Base-by-base conservation (phyloP, 1,140 invertebrate species). In the Polypedilum vanderplanki region DNA sequence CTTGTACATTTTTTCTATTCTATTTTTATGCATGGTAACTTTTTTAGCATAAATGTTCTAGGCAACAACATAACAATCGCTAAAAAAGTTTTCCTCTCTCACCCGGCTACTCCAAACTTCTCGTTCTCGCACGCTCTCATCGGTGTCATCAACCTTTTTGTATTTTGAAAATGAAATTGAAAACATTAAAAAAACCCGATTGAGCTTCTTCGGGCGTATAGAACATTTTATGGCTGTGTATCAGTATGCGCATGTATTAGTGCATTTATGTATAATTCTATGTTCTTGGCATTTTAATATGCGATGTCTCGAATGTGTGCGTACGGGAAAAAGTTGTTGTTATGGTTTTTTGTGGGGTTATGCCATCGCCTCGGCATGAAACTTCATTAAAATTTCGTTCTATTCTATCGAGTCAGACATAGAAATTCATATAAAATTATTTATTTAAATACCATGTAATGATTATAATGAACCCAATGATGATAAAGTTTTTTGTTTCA, bases 141-240 rank as follows among this genome's bases (percentile, higher is more conserved):
- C 18, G 17, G 65, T 70, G 65, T 70, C 65, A 70, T 70, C 65
- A 70, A 70, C 65, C 65, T 70, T 57, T 33, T 70, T 70, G 17
- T 22, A 22, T 70, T 70, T 70, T 70, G 65, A 70, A 70, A 70
- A 70, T 22, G 18, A 20, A 70, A 20, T 12, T 22, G 65, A 70
- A 70, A 70, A 70, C 65, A 70, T 70, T 57, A 57, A 57, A 57
- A 57, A 57, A 70, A 70, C 65, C 65, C 65, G 65, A 70, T 57
- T 57, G 65, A 70, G 65, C 65, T 70, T 70, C 65, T 18, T 18
- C 65, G 7, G 46, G 46, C 46, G 46, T 70, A 22, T 70, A 70
- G 65, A 70, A 70, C 65, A 18, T 70, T 7, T 70, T n/a, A 57
- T 57, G 46, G 46, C 12, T 57, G 41, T 46, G 41, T 46, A n/a